phyloP scores from a whole-genome alignment of 2,797 vertebrate species.

The Danio tinwini region DNA sequence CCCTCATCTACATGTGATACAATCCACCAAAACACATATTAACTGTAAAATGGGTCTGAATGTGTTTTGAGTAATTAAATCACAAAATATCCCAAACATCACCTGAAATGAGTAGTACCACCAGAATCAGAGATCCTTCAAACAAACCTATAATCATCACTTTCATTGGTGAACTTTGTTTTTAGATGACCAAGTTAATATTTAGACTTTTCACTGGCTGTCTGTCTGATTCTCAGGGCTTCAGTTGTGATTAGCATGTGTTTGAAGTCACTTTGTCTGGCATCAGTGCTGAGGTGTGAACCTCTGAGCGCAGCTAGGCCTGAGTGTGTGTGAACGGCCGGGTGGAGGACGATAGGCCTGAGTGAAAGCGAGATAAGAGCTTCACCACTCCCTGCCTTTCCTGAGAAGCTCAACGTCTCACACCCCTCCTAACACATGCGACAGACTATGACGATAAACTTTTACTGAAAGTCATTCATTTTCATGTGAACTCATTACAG shows the following conservation, averaged over 20 bases:
- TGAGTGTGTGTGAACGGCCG: conserved; percentile 50
- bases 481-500: background rate
- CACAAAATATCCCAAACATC: background rate
- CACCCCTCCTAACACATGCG: background rate
- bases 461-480: background rate
- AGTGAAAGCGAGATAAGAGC: conserved; percentile 67
- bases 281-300: conserved; percentile 50
- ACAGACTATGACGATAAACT: background rate
- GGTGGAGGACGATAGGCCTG: conserved; percentile 56
- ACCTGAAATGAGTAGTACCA: background rate
- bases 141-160: conserved; percentile 20
- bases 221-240: conserved; percentile 40
- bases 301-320: conserved; percentile 27
- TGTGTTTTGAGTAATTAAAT: conserved; percentile 25
- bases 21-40: background rate
- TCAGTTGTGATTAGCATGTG: conserved; percentile 51
- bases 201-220: background rate
- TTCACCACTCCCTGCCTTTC: conserved; percentile 70
- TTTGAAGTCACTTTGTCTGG: conserved; percentile 43
- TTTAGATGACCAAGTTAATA: background rate
- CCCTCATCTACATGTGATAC: background rate
- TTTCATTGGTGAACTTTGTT: conserved; percentile 6
- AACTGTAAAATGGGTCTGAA: background rate
- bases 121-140: conserved; percentile 3
- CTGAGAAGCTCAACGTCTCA: conserved; percentile 68